Evolutionary conservation across 2,113 vertebrate species (phyloP).

Genomic region (Trogon surrucura): DNA sequence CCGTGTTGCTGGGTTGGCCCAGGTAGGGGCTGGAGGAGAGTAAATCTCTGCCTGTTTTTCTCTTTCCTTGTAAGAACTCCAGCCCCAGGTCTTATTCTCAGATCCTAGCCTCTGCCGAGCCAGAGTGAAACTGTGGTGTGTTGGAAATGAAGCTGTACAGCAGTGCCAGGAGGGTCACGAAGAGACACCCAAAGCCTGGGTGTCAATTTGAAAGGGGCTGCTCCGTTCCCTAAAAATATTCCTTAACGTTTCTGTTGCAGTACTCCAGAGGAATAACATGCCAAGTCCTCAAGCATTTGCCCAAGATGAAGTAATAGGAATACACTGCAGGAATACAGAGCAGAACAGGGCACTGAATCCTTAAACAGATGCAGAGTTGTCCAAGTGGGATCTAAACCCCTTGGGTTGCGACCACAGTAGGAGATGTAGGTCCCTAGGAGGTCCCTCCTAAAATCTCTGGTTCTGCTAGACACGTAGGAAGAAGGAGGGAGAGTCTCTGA

Average conservation of each 20-base stretch:
- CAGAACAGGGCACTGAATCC: background rate
- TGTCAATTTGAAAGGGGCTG: background rate
- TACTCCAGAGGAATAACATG: background rate
- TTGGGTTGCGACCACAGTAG: background rate
- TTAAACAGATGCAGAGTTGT: background rate
- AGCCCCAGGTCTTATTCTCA: fast-evolving
- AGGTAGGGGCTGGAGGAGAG: background rate
- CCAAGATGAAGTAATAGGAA: background rate
- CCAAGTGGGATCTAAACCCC: background rate
- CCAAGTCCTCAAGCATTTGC: background rate
- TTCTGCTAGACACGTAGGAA: background rate
- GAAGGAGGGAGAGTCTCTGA: background rate
- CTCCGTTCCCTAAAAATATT: background rate
- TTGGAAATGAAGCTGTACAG: background rate
- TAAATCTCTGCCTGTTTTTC: background rate
- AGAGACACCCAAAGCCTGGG: background rate
- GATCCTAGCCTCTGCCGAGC: background rate
- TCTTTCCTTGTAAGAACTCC: background rate
- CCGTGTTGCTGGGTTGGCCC: background rate
- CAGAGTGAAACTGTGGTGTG: background rate
- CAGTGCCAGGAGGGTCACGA: background rate
- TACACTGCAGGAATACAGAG: background rate
- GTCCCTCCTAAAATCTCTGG: background rate
- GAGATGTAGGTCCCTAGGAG: background rate
- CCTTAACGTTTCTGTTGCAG: background rate